Conservation (phyloP, 2,888 invertebrate genomes). For the Aquatica leii region DNA sequence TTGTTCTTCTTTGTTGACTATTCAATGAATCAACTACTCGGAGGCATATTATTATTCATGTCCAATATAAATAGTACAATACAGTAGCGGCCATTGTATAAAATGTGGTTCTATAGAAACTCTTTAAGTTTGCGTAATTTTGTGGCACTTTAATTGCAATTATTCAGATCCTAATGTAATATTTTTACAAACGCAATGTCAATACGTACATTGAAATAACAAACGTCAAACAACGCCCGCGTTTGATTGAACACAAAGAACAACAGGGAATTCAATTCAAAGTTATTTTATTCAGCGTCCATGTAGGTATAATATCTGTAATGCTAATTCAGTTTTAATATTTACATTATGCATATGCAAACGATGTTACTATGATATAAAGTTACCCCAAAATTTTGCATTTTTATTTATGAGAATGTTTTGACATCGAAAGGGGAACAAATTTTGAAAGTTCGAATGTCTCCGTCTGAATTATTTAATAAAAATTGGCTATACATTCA, state of each 20-base stretch:
- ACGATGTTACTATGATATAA: constrained; percentile 5
- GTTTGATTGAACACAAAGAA: constrained; percentile 16
- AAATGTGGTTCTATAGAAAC: constrained; percentile 26
- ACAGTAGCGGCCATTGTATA: constrained; percentile 29
- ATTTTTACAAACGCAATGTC: constrained; percentile 5
- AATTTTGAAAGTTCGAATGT: constrained; percentile 9
- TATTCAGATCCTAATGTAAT: not conserved
- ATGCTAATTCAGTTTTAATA: constrained; percentile 29
- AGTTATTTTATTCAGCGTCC: constrained; percentile 22
- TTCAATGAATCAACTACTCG: constrained; percentile 29
- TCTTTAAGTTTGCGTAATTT: constrained; percentile 8
- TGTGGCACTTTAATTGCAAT: not conserved
- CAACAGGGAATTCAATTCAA: too few species aligned
- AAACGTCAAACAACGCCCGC: constrained; percentile 19
- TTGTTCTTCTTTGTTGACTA: constrained; percentile 20
- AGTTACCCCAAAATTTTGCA: constrained; percentile 4
- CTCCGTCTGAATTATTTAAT: constrained; percentile 5
- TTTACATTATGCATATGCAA: constrained; percentile 23
- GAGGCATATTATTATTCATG: constrained; percentile 30
- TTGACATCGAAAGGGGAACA: constrained; percentile 10
- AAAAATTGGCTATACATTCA: constrained; percentile 7
- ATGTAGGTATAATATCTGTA: constrained; percentile 22
- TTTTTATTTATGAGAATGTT: constrained; percentile 6
- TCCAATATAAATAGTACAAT: constrained; percentile 32
- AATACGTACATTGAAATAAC: constrained; percentile 6